These are phyloP conservation scores for Theonella swinhoei DNA, from an alignment of 37 sponge, comb jelly and placozoan genomes.

Conservation along the genomic window DNA sequence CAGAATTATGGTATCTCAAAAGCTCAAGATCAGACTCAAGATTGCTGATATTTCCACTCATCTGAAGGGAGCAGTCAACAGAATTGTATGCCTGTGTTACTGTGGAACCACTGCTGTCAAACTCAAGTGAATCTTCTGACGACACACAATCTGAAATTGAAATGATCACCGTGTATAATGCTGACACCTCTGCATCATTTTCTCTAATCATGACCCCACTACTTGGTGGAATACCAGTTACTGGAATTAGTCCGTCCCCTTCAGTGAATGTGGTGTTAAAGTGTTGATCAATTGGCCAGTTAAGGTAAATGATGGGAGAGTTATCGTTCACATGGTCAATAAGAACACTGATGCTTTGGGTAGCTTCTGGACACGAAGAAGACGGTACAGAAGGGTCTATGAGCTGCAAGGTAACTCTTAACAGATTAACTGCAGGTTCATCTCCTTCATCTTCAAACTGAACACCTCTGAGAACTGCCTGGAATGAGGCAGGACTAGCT, in stretches of 20 bases:
- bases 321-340: constrained; percentile 67
- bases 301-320: constrained; percentile 42
- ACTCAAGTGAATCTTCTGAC: constrained; percentile 36
- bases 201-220: constrained; percentile 44
- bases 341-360: constrained; percentile 45
- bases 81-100: constrained; percentile 1
- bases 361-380: constrained; percentile 9
- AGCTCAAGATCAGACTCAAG: constrained; percentile 28
- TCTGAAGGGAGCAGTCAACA: constrained; percentile 17
- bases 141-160: constrained; percentile 31
- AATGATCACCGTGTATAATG: constrained; percentile 15
- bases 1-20: constrained; percentile 36
- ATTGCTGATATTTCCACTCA: background rate
- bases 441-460: constrained; percentile 29
- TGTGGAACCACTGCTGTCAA: background rate
- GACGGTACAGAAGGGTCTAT: constrained; percentile 12
- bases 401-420: constrained; percentile 29
- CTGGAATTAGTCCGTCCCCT: constrained; percentile 9
- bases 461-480: constrained; percentile 45
- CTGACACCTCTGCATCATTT: constrained; percentile 43
- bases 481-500: constrained; percentile 42
- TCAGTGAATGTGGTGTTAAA: constrained; percentile 49
- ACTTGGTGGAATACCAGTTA: no score
- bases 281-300: constrained; percentile 22
- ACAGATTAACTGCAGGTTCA: constrained; percentile 50